Percentiles rank a stretch among this genome's conserved stretches.
Evolutionary conservation across 1,140 invertebrate species (phyloP).

Genomic region (Pomacea maculata): DNA sequence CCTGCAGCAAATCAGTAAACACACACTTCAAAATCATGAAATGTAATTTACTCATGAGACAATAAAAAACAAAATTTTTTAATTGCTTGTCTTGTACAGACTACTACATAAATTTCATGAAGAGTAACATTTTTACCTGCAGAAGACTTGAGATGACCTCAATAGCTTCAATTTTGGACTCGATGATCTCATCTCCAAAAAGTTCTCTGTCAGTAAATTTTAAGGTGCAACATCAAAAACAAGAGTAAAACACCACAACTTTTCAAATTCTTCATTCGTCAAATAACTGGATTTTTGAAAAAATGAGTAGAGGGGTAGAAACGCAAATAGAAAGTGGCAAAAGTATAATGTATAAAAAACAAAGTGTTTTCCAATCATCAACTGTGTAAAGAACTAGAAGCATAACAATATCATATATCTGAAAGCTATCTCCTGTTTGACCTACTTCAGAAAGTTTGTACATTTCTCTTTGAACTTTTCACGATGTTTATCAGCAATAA

Average conservation of each 20-base stretch:
- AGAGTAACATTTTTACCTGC: constrained; percentile 63
- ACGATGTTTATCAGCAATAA: constrained; percentile 87
- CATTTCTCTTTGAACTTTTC: constrained; percentile 81
- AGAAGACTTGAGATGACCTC: constrained; percentile 91
- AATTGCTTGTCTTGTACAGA: background rate
- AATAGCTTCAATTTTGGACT: constrained; percentile 85
- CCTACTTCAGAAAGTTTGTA: constrained; percentile 83
- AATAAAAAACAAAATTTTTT: no score
- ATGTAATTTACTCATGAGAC: background rate
- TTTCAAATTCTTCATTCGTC: no score
- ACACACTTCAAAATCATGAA: background rate
- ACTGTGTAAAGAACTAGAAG: background rate
- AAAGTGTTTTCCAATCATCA: no score
- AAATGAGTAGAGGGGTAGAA: no score
- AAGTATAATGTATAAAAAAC: background rate
- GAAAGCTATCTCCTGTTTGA: constrained; percentile 19
- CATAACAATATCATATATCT: background rate
- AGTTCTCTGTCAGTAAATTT: constrained; percentile 72
- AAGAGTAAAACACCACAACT: no score
- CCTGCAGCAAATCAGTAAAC: constrained; percentile 60
- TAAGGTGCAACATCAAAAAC: no score
- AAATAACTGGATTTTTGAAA: no score
- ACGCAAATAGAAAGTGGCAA: background rate
- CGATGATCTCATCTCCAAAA: constrained; percentile 81
- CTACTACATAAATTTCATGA: no score